Evolutionary conservation across 2,113 vertebrate genomes (phyloP).

Genomic region (Gila orcuttii): DNA sequence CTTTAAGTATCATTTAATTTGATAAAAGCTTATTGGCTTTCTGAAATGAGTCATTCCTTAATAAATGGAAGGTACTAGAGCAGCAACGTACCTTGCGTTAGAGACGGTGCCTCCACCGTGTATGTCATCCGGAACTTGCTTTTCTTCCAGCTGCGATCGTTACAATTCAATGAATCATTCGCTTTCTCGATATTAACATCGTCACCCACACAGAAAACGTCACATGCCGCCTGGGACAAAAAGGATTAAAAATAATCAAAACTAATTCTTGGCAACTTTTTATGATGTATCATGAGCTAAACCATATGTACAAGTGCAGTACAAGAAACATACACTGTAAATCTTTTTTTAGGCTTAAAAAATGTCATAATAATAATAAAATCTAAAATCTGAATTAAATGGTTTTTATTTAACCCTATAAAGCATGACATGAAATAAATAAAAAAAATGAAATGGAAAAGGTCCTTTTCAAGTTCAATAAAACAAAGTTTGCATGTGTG

Average conservation of each 20-base stretch:
- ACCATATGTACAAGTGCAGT: background rate
- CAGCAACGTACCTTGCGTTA: slow-evolving; percentile 83
- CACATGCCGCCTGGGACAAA: slow-evolving; percentile 88
- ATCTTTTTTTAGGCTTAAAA: background rate
- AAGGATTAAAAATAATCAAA: background rate
- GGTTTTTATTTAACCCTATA: background rate
- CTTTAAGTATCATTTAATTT: slow-evolving; percentile 20
- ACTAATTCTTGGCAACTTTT: background rate
- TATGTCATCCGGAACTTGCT: slow-evolving; percentile 95
- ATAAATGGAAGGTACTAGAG: background rate
- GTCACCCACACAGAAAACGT: slow-evolving; percentile 96
- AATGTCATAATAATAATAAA: background rate
- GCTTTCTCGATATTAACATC: slow-evolving; percentile 98
- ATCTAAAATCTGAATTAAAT: background rate
- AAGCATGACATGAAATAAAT: too few relatives aligned
- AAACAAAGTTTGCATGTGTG: too few relatives aligned
- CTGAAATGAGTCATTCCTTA: background rate
- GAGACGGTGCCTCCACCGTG: slow-evolving; percentile 85
- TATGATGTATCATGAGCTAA: background rate
- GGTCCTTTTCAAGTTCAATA: too few relatives aligned
- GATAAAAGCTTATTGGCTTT: slow-evolving; percentile 19
- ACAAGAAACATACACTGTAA: background rate
- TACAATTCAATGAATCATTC: slow-evolving; percentile 94
- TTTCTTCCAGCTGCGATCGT: slow-evolving; percentile 97
- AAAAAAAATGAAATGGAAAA: too few relatives aligned